Evolutionary conservation across 2,888 invertebrate species (phyloP).

Genomic region (Agriopis leucophaearia): DNA sequence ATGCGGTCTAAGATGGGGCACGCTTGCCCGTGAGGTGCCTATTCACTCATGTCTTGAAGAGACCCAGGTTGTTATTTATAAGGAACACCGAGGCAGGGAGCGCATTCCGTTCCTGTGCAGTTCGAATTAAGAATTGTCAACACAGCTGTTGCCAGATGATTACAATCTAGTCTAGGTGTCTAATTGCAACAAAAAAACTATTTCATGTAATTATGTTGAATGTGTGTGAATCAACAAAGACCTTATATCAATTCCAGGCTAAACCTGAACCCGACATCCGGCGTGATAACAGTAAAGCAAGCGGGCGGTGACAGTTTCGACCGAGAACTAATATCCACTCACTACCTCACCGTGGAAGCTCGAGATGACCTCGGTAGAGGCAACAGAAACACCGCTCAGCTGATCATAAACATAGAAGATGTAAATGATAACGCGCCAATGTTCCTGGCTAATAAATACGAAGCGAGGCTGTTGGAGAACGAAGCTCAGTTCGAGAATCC

Average conservation of each 20-base stretch:
- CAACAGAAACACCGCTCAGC: conserved; percentile 92
- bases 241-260: conserved; percentile 84
- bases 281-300: conserved; percentile 93
- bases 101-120: too few species aligned
- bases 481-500: conserved; percentile 91
- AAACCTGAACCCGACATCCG: conserved; percentile 92
- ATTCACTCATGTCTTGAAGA: too few species aligned
- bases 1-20: too few species aligned
- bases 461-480: conserved; percentile 94
- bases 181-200: too few species aligned
- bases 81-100: too few species aligned
- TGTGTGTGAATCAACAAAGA: too few species aligned
- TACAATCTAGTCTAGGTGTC: too few species aligned
- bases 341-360: conserved; percentile 95
- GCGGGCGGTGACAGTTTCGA: conserved; percentile 93
- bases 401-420: conserved; percentile 93
- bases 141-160: too few species aligned
- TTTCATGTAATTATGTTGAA: too few species aligned
- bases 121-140: too few species aligned
- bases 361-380: conserved; percentile 95
- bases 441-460: conserved; percentile 93
- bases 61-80: too few species aligned
- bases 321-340: conserved; percentile 92
- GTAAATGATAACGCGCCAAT: conserved; percentile 96
- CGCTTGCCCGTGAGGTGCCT: too few species aligned